phyloP scores from a whole-genome alignment of 1,140 invertebrate species.

The Prorops nasuta region DNA sequence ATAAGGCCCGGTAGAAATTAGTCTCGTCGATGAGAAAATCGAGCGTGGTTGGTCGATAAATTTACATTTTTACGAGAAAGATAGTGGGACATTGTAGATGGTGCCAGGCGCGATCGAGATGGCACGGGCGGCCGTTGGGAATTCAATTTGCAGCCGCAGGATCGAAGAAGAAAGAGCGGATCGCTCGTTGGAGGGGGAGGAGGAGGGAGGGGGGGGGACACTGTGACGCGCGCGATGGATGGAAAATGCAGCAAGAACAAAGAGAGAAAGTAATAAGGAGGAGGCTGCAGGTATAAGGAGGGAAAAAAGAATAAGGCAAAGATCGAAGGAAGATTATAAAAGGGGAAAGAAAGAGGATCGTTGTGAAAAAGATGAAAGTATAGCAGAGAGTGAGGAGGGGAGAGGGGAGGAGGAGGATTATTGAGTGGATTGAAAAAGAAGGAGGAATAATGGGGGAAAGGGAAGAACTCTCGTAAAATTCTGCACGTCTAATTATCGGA shows the following conservation, averaged over 20 bases:
- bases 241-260: no score
- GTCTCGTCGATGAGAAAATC: conserved; percentile 22
- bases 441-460: background rate
- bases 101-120: conserved; percentile 6
- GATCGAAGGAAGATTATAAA: no score
- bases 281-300: no score
- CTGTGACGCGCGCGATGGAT: no score
- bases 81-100: conserved; percentile 12
- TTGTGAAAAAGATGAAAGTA: no score
- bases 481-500: conserved; percentile 26
- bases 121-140: conserved; percentile 10
- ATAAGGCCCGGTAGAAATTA: conserved; percentile 22
- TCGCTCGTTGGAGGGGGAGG: conserved; percentile 4
- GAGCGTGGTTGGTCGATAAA: conserved; percentile 25
- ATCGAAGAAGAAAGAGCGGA: background rate
- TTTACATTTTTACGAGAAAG: conserved; percentile 27
- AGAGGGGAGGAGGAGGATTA: background rate
- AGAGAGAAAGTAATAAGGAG: no score
- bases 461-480: conserved; percentile 30
- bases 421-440: background rate
- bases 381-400: background rate
- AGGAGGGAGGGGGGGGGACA: background rate
- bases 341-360: no score
- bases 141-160: conserved; percentile 24
- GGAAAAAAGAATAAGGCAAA: no score